Evolutionary conservation across 2,797 vertebrate species (phyloP), one percentile per base, ranked within the genome.

Genomic region (Cirrhinus molitorella): DNA sequence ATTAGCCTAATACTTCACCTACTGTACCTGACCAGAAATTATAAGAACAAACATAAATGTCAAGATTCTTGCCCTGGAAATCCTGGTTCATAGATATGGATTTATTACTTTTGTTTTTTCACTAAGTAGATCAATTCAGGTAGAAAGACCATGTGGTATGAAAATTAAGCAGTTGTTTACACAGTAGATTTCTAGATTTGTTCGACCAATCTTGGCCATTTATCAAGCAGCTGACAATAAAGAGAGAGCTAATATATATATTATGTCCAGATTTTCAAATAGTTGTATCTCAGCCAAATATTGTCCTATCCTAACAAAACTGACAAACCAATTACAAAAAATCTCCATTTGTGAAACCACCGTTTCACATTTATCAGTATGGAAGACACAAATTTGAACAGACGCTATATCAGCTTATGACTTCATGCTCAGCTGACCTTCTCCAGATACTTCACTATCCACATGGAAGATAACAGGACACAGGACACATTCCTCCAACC

Each of bases 391-490:
- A 1, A 16, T 49, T 5, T 68, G 40, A 31, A 80, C 53, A 80
- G 67, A 31, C 7, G 21, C 43, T 45, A 59, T 34, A 82, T 73
- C 61, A 82, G 61, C 51, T 79, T 76, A 14, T 66, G 47, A 76
- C 49, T 31, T 31, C 68, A 67, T 63, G 31, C 47, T 61, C 53
- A 34, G 21, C 63, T 76, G 80, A 80, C 71, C 47, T 25, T 71
- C 55, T 28, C 57, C 76, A 66, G 75, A 59, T 73, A 57, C 31
- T 34, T 34, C 31, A 34, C 57, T 63, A 78, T 87, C 66, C 77
- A 71, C 65, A 83, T 57, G 53, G 31, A 76, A 85, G 47, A 59
- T 82, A 83, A 68, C 47, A 47, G 57, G 76, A 83, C 83, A 61
- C 47, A 45, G 55, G 71, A 77, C 66, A 77, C 77, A 78, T 78